phyloP scores from a whole-genome alignment of 2,888 invertebrate genomes.

The Aphodius granarius region DNA sequence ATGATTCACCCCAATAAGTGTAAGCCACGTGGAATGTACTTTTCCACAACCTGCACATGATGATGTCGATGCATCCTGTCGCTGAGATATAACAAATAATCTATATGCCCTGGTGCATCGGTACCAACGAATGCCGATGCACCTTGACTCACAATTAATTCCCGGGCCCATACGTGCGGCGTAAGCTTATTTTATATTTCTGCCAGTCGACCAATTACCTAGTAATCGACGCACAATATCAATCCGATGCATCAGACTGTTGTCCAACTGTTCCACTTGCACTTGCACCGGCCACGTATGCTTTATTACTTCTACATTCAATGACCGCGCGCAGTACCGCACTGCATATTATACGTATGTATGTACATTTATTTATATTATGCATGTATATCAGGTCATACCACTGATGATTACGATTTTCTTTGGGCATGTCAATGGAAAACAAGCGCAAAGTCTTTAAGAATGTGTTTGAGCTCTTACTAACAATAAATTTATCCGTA shows the following conservation, averaged over 20 bases:
- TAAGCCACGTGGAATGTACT: not conserved
- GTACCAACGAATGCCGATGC: constrained; percentile 47
- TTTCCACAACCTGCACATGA: not conserved
- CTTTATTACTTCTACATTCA: constrained; percentile 49
- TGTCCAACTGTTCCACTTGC: constrained; percentile 40
- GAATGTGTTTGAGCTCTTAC: too few relatives aligned
- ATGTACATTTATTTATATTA: too few relatives aligned
- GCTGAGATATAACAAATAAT: constrained; percentile 46
- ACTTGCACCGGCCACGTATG: constrained; percentile 45
- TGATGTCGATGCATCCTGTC: constrained; percentile 43
- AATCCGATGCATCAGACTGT: constrained; percentile 24
- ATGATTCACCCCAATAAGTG: not conserved
- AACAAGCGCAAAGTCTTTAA: too few relatives aligned
- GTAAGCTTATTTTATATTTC: constrained; percentile 48
- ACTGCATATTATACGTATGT: not conserved
- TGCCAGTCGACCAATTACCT: constrained; percentile 41
- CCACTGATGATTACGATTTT: not conserved
- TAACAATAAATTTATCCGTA: too few relatives aligned
- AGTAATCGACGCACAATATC: constrained; percentile 30
- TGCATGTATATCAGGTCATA: not conserved
- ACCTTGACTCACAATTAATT: constrained; percentile 46
- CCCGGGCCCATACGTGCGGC: constrained; percentile 42
- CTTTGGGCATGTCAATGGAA: not conserved
- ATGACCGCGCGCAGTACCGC: constrained; percentile 40
- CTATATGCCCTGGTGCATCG: constrained; percentile 48